Base-by-base conservation (phyloP, 2,797 vertebrate genomes). In the Gorsachius magnificus region DNA sequence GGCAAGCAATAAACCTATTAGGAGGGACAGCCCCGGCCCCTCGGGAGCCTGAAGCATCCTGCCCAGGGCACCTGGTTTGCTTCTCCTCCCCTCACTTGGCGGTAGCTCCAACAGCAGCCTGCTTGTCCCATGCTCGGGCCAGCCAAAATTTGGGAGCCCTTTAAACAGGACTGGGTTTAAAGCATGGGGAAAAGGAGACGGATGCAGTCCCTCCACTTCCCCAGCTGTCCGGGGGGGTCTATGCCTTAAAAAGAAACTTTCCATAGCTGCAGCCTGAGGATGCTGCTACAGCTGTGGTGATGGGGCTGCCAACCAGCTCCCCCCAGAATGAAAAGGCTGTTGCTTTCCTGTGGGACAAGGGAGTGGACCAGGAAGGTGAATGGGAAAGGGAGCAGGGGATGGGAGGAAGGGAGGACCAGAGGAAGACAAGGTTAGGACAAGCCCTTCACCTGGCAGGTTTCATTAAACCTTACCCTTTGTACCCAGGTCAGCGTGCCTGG, bases 271-370 rank as follows among this genome's bases (percentile, higher is more conserved):
- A 50, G 35, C n/a, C 64, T 53, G 60, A 5, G 2, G 69, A 38
- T 64, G 35, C 56, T 65, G 25, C 58, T 58, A 28, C 0, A 1
- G 26, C 20, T 0, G 0, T 8, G 3, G 29, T 24, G 50, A 48
- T 2, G 7, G 28, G 57, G 28, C 43, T 61, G 26, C 38, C 65
- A 87, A 38, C 3, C 28, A 38, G 31, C 17, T 78, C 15, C 18
- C 19, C 1, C 2, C 2, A 51, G 28, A 86, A 72, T 43, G 31
- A 56, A 87, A 64, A 89, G 45, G 16, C 10, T 76, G 33, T 7
- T 76, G 58, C 20, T 86, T 81, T 80, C 43, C 56, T 76, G 15
- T 63, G 74, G 36, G 10, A 72, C 13, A n/a, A 66, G 12, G 71
- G 66, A 4, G 12, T 1, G 2, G 58, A 38, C 12, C 5, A 3